Percentiles rank a stretch among this genome's conserved stretches.
Evolutionary conservation across 2,888 invertebrate species (phyloP).

Genomic region (Drepana falcataria): DNA sequence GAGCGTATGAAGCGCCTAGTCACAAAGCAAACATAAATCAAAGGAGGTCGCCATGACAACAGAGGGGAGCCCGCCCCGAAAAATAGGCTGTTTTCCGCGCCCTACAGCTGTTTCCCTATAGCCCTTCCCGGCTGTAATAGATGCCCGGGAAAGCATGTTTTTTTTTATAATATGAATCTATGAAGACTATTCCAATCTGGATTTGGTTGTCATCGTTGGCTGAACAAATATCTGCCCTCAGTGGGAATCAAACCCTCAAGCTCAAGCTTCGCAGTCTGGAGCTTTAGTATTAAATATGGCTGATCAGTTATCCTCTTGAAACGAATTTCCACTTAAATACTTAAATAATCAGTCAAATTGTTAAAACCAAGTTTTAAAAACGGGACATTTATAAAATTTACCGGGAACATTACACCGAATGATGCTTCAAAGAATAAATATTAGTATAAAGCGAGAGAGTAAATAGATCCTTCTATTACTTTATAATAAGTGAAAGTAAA

Average conservation of each 20-base stretch:
- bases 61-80: slow-evolving; percentile 34
- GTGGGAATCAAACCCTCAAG: too few relatives aligned
- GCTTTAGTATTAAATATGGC: too few relatives aligned
- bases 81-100: slow-evolving; percentile 48
- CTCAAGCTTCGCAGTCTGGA: too few relatives aligned
- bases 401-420: too few relatives aligned
- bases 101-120: slow-evolving; percentile 57
- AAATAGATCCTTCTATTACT: slow-evolving; percentile 9
- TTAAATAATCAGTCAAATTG: too few relatives aligned
- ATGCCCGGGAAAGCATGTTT: slow-evolving; percentile 42
- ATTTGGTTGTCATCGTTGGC: slow-evolving; percentile 13
- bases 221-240: background rate
- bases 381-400: too few relatives aligned
- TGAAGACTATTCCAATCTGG: slow-evolving; percentile 15
- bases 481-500: background rate
- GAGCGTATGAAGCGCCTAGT: slow-evolving; percentile 24
- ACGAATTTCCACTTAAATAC: too few relatives aligned
- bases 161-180: slow-evolving; percentile 25
- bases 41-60: slow-evolving; percentile 58
- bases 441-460: slow-evolving; percentile 7
- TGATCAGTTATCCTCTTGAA: too few relatives aligned
- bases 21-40: slow-evolving; percentile 61
- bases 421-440: too few relatives aligned
- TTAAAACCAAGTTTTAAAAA: too few relatives aligned
- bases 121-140: slow-evolving; percentile 44